Conservation (phyloP, 2,797 vertebrate species). For the Muscicapa striata region DNA sequence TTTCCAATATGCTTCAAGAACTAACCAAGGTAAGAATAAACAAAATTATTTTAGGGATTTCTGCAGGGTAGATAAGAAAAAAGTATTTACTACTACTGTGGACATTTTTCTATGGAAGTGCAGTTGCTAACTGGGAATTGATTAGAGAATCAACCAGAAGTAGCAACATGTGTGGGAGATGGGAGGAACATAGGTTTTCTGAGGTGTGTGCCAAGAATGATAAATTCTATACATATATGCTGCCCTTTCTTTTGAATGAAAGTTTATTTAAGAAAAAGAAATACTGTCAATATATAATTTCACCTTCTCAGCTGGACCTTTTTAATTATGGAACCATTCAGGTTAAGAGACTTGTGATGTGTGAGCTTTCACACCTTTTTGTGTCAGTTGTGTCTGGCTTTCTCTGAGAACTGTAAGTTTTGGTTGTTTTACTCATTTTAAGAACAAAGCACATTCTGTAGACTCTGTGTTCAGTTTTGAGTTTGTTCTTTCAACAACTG, state of each 20-base stretch:
- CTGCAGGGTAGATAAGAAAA: neutral
- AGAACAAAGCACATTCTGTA: neutral
- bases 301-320: neutral
- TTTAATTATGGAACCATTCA: neutral
- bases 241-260: neutral
- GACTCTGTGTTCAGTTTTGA: neutral
- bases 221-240: neutral
- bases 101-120: neutral
- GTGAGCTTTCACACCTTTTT: neutral
- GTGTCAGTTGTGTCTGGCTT: neutral
- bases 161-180: neutral
- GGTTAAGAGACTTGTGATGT: neutral
- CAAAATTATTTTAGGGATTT: neutral
- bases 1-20: constrained; percentile 83
- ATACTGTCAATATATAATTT: neutral
- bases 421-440: neutral
- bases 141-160: neutral
- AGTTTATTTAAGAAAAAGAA: neutral
- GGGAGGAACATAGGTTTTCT: neutral
- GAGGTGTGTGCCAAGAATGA: neutral
- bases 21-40: constrained; percentile 82
- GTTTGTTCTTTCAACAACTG: neutral
- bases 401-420: neutral
- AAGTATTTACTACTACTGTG: neutral
- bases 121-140: neutral